Base-by-base conservation (phyloP, 2,797 vertebrate species). In the Muraenolepis orangiensis region DNA sequence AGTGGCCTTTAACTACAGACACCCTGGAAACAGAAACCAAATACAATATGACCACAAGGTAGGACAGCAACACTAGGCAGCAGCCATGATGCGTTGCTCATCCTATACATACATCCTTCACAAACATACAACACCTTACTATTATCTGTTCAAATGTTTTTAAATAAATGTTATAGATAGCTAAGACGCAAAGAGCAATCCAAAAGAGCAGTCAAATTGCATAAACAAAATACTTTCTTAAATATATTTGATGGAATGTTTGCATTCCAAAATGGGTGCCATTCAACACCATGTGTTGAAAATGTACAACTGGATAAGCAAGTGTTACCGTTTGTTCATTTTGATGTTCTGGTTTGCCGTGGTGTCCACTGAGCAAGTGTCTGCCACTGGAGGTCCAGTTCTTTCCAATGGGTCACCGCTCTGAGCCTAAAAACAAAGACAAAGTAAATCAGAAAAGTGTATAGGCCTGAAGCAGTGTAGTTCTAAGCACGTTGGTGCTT, bases 381-480 rank as follows among this genome's bases (percentile, higher is more conserved):
- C 70, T 51, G 70, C 40, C 16, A 89, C 81, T 40, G 91, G 89
- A 70, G 95, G 93, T 68, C 92, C 93, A 4, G 92, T 87, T 81
- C 90, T 89, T 86, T 94, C 93, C 88, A 94, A 92, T 84, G 88
- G 93, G 90, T 94, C 94, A 72, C 92, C 92, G 81, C 94, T 94
- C 69, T 91, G 92, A 85, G 94, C 94, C 94, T 95, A 31, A n/a
- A 70, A 8, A 40, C 18, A 61, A 23, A 26, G 57, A 64, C 12
- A 13, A 64, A 26, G 57, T 26, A n/a, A 3, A 2, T 61, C 57
- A 61, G 57, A 26, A 61, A 2, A n/a, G 0, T 18, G 46, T n/a
- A n/a, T 20, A 57, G 51, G 20, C 6, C 51, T 7, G 57, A 64
- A 26, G 57, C 57, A 23, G 51, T 57, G 51, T 13, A 26, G 57